Conservation (phyloP, 2,888 invertebrate genomes). For the Pilophorus perplexus region DNA sequence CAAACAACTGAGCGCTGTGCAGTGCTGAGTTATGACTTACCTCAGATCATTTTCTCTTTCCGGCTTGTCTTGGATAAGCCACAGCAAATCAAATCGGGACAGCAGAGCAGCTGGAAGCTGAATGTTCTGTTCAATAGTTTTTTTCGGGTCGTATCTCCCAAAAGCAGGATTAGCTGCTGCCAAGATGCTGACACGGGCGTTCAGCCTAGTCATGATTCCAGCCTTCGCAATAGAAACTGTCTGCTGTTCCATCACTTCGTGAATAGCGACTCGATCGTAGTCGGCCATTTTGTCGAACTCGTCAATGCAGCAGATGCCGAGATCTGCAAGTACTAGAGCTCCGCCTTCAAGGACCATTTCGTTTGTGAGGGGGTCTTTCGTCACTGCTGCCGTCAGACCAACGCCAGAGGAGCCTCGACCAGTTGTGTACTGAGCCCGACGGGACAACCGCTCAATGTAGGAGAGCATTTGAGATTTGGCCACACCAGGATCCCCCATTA, state of each 20-base stretch:
- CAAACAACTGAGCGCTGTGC: too few species aligned
- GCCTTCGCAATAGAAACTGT: slow-evolving; percentile 99
- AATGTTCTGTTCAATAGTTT: slow-evolving; percentile 94
- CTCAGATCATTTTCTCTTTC: slow-evolving; percentile 66
- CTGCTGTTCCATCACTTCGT: slow-evolving; percentile 99
- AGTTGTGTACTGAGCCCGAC: slow-evolving; percentile 65
- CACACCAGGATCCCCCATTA: slow-evolving; percentile 99
- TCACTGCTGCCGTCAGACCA: slow-evolving; percentile 96
- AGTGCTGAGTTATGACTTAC: slow-evolving; percentile 50
- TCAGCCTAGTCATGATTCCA: slow-evolving; percentile 96
- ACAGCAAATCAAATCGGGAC: slow-evolving; percentile 92
- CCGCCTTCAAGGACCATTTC: slow-evolving; percentile 98
- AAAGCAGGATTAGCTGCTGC: slow-evolving; percentile 99
- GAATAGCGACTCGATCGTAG: slow-evolving; percentile 88
- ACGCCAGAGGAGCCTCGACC: slow-evolving; percentile 91
- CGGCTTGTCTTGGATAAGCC: slow-evolving; percentile 84
- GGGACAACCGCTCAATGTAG: slow-evolving; percentile 90
- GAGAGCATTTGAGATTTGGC: slow-evolving; percentile 96
- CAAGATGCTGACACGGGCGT: slow-evolving; percentile 91
- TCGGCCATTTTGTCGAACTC: slow-evolving; percentile 99
- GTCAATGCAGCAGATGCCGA: slow-evolving; percentile 98
- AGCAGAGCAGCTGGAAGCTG: slow-evolving; percentile 95
- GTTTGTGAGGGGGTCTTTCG: slow-evolving; percentile 83
- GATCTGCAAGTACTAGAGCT: slow-evolving; percentile 92
- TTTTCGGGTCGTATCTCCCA: slow-evolving; percentile 94